Percentiles rank a stretch among this genome's conserved stretches.
These are phyloP conservation scores for Vulpes ferrilata DNA, from an alignment of 2,113 vertebrate genomes.

Conservation along the genomic window DNA sequence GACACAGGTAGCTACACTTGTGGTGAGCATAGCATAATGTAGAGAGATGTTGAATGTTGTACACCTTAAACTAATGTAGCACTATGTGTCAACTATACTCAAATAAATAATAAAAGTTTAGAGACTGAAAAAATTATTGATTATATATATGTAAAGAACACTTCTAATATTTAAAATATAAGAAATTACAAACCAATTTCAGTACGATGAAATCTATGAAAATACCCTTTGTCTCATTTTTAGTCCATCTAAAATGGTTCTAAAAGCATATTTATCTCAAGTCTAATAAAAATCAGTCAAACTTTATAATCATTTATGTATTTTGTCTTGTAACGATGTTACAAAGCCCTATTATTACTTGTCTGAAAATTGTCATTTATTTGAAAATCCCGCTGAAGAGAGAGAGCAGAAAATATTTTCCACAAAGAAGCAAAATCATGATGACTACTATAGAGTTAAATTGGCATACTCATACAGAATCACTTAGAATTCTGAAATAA, in stretches of 20 bases:
- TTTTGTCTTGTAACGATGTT: not conserved
- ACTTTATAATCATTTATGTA: not conserved
- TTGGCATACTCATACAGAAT: not conserved
- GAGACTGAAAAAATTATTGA: not conserved
- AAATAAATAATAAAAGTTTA: not conserved
- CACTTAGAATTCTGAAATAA: constrained; percentile 57
- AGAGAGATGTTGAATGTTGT: not conserved
- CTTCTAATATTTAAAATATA: constrained; percentile 29
- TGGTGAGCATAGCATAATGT: not conserved
- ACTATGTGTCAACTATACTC: not conserved
- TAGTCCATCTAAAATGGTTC: not conserved
- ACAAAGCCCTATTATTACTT: not conserved
- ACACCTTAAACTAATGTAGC: not conserved
- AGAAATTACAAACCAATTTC: not conserved
- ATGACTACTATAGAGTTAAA: constrained; percentile 48
- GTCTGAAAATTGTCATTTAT: not conserved
- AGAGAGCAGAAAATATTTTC: not conserved
- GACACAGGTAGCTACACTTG: not conserved
- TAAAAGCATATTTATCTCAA: not conserved
- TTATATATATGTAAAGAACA: not conserved
- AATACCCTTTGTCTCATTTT: not conserved
- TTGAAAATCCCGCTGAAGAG: not conserved
- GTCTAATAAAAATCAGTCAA: constrained; percentile 24
- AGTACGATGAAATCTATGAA: not conserved
- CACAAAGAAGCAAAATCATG: not conserved